A percentile compares a stretch with the other conserved stretches of the same genome.
Evolutionary conservation across 2,888 invertebrate species (phyloP).

Genomic region (Resseliella maxima): DNA sequence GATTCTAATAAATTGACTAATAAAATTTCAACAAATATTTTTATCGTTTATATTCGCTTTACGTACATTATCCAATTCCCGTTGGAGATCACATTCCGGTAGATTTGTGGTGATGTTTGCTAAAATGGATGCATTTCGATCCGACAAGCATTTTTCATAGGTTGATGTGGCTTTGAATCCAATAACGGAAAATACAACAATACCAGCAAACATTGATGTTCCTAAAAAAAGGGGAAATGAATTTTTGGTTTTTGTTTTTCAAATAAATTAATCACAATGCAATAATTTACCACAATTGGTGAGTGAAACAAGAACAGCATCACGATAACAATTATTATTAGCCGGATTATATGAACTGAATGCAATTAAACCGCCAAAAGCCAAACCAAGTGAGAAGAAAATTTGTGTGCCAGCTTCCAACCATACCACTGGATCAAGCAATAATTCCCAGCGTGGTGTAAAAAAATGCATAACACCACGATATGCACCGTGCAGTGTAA

Average conservation of each 20-base stretch:
- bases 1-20: neutral
- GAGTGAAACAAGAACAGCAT: conserved; percentile 90
- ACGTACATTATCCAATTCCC: conserved; percentile 89
- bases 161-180: conserved; percentile 80
- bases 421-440: conserved; percentile 96
- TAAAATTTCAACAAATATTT: neutral
- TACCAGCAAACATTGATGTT: conserved; percentile 97
- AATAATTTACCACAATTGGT: conserved; percentile 93
- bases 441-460: conserved; percentile 91
- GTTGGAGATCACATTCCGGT: conserved; percentile 83
- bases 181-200: conserved; percentile 95
- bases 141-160: conserved; percentile 65
- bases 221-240: no score
- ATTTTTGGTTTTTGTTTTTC: no score
- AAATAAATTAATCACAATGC: no score
- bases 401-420: conserved; percentile 97
- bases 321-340: conserved; percentile 95
- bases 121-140: conserved; percentile 70
- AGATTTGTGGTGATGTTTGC: conserved; percentile 75
- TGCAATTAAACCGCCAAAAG: conserved; percentile 95
- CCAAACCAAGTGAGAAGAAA: conserved; percentile 94
- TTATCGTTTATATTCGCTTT: neutral
- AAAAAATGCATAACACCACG: conserved; percentile 91
- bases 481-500: conserved; percentile 77
- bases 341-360: conserved; percentile 95